These are phyloP conservation scores for Trichogramma evanescens DNA, from an alignment of 2,888 invertebrate genomes.

Conservation along the genomic window DNA sequence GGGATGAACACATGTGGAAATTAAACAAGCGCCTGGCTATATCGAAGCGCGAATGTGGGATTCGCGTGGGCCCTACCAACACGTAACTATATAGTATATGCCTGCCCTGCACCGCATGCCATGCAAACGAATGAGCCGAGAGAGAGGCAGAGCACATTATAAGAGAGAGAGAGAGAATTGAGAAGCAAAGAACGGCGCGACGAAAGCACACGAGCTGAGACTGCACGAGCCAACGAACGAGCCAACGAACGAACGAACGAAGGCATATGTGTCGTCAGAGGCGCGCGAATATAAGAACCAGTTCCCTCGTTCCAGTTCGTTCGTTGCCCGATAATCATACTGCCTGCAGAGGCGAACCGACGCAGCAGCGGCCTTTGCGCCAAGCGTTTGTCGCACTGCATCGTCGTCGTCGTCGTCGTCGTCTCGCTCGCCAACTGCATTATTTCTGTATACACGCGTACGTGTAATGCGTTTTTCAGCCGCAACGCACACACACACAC, in stretches of 20 bases:
- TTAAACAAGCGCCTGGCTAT: no score
- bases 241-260: slow-evolving; percentile 9
- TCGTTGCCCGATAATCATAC: slow-evolving; percentile 49
- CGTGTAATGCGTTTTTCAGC: no score
- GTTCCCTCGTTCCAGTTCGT: slow-evolving; percentile 48
- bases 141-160: neutral
- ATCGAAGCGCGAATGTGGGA: no score
- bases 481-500: no score
- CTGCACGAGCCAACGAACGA: slow-evolving; percentile 21
- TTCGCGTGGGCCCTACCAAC: no score
- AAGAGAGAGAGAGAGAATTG: no score
- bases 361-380: slow-evolving; percentile 11
- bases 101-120: no score
- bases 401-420: neutral
- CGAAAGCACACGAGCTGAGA: slow-evolving; percentile 8
- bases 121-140: slow-evolving; percentile 23
- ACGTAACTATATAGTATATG: no score
- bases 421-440: neutral
- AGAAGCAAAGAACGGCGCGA: neutral
- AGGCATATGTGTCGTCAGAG: slow-evolving; percentile 35
- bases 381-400: neutral
- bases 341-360: slow-evolving; percentile 33
- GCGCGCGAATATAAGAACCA: slow-evolving; percentile 37
- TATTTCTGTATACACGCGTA: no score
- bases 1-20: no score